Evolutionary conservation across 35 echinoderm and acorn worm species (phyloP), one percentile per base, ranked within the genome.

Genomic region (Eucidaris tribuloides): DNA sequence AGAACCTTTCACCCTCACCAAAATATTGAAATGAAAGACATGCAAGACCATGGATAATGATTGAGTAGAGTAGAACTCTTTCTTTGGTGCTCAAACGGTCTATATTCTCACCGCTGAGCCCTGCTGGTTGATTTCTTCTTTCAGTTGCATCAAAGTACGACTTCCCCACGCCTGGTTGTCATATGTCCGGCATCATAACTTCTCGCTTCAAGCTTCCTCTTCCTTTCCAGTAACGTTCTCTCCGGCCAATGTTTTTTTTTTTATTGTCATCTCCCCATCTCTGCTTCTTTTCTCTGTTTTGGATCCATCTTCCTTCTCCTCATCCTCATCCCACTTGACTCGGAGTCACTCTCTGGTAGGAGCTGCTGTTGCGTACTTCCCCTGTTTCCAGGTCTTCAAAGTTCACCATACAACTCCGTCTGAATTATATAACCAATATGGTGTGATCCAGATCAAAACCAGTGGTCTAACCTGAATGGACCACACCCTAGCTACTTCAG

Each of bases 321-420:
- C 82, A 17, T 86, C 55, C 23, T 60, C 56, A 9, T 83, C 71
- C n/a, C 30, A 22, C 57, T 79, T 46, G 15, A 76, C 62, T 45
- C 45, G 3, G 38, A 42, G 11, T 65, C 41, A 27, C n/a, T 62
- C 61, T 18, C 33, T 42, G 37, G 29, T 62, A 4, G 38, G 38
- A 29, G 66, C 50, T 31, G 54, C 64, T 35, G n/a, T 82, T 86
- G 54, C 93, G 96, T 0, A 90, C 82, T 65, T 93, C 87, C 5
- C 91, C 96, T 3, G 96, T 99, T 72, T 99, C 96, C 58, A 99
- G 57, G 55, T 99, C 96, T 80, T 93, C 96, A 90, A 99, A 99
- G 79, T n/a, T 99, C 96, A 7, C 96, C 96, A 68, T 99, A 99
- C 2, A 99, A 45, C 13, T 99, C 96, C n/a, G n/a, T n/a, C n/a